A percentile compares a stretch with the other conserved stretches of the same genome.
phyloP scores from a whole-genome alignment of 2,113 vertebrate genomes.

The Jaculus jaculus region DNA sequence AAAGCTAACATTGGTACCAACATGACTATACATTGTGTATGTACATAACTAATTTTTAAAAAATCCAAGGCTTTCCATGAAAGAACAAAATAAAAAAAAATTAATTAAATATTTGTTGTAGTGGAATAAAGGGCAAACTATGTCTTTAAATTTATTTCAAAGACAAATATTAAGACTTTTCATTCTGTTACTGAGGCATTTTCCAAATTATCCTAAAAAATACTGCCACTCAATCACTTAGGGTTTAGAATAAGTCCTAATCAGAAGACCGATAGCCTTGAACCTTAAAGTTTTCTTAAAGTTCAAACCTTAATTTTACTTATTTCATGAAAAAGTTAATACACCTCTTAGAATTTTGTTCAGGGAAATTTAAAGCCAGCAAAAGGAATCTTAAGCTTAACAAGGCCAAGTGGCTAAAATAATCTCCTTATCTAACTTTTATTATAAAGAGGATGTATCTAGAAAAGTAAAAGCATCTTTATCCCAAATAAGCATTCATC shows the following conservation, averaged over 20 bases:
- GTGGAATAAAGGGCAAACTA: too few species aligned
- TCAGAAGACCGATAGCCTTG: not conserved
- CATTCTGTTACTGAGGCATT: not conserved
- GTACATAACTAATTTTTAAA: too few species aligned
- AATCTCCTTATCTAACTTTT: not conserved
- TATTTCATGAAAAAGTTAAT: not conserved
- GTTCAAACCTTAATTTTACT: conserved; percentile 27
- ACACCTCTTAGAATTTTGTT: not conserved
- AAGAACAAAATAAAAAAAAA: too few species aligned
- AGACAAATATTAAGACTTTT: not conserved
- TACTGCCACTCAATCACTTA: not conserved
- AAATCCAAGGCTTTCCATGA: too few species aligned
- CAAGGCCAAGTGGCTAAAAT: not conserved
- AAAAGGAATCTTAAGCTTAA: not conserved
- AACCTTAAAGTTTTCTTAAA: conserved; percentile 7
- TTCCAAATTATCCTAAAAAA: conserved; percentile 3
- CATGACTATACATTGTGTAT: too few species aligned
- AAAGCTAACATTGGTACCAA: too few species aligned
- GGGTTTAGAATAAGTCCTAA: not conserved
- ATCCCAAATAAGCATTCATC: not conserved
- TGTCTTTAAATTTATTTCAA: not conserved
- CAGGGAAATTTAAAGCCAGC: conserved; percentile 11
- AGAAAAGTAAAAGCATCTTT: not conserved
- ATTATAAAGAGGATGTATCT: not conserved
- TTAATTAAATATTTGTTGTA: too few species aligned